Percentiles rank a stretch among this genome's conserved stretches.
These are phyloP conservation scores for Carassius carassius DNA, from an alignment of 2,113 vertebrate species.

Conservation along the genomic window DNA sequence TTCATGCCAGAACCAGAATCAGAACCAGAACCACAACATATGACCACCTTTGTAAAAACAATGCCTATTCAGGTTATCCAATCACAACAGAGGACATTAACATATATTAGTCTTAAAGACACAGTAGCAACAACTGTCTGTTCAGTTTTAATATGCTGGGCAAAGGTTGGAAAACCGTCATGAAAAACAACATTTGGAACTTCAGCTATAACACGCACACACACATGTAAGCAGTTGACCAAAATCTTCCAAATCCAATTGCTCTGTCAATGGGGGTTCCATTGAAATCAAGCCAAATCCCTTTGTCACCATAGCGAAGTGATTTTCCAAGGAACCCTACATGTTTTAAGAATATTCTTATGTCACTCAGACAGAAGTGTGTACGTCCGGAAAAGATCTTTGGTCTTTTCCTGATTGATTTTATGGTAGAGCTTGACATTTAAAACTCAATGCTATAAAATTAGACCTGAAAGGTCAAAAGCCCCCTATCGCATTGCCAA, in stretches of 20 bases:
- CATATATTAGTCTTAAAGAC: background rate
- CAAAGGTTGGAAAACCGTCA: too few relatives aligned
- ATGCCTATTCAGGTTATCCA: background rate
- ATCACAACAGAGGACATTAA: background rate
- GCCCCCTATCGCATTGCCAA: constrained; percentile 54
- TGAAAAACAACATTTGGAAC: background rate
- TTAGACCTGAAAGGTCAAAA: constrained; percentile 63
- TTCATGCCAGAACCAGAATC: background rate
- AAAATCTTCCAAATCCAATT: background rate
- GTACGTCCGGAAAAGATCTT: constrained; percentile 14
- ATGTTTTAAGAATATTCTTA: constrained; percentile 7
- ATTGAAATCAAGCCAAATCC: constrained; percentile 26
- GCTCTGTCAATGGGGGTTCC: background rate
- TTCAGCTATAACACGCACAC: background rate
- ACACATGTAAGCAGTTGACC: background rate
- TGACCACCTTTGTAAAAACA: too few relatives aligned
- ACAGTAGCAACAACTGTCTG: background rate
- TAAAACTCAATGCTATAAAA: constrained; percentile 51
- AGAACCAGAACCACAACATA: background rate
- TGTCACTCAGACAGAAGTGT: constrained; percentile 25
- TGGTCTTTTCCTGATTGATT: constrained; percentile 60
- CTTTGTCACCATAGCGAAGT: constrained; percentile 3
- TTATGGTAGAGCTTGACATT: constrained; percentile 60
- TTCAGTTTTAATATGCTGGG: background rate
- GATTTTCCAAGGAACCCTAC: constrained; percentile 31